Percentiles rank a stretch among this genome's conserved stretches.
Conservation (phyloP, 1,140 invertebrate species). For the Globodera ellingtonae region DNA sequence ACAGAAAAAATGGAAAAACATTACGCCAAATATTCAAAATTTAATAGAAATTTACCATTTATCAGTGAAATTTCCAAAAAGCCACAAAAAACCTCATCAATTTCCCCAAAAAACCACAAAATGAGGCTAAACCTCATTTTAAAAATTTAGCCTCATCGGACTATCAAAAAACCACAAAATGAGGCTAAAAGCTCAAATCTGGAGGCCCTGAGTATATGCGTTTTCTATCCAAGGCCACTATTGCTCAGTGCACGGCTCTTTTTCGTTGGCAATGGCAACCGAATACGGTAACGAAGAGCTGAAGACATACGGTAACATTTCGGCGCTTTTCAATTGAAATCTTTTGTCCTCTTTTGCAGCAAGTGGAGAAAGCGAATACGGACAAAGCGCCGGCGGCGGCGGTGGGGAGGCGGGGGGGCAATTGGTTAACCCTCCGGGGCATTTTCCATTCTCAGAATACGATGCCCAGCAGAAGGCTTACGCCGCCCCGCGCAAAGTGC, state of each 20-base stretch:
- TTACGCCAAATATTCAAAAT: too few relatives aligned
- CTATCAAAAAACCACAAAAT: too few relatives aligned
- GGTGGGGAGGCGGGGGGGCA: not conserved
- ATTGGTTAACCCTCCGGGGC: not conserved
- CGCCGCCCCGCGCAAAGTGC: conserved; percentile 16
- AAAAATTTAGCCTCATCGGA: too few relatives aligned
- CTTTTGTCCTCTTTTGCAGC: not conserved
- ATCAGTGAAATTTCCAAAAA: too few relatives aligned
- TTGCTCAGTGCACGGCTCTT: conserved; percentile 39
- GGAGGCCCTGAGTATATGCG: too few relatives aligned
- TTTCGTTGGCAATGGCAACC: conserved; percentile 24
- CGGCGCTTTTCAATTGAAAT: not conserved
- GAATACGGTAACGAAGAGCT: conserved; percentile 8
- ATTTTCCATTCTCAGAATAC: not conserved
- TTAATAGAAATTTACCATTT: too few relatives aligned
- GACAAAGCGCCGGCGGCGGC: not conserved
- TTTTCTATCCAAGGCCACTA: conserved; percentile 25
- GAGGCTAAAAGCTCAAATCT: too few relatives aligned
- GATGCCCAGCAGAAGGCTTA: not conserved
- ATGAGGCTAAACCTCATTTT: too few relatives aligned
- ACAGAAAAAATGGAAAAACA: too few relatives aligned
- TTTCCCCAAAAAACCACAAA: too few relatives aligned
- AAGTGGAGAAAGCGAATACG: conserved; percentile 14
- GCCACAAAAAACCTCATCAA: too few relatives aligned
- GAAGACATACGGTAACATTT: not conserved